Conservation (phyloP, 1,140 invertebrate genomes). For the Zaprionus lachaisei region DNA sequence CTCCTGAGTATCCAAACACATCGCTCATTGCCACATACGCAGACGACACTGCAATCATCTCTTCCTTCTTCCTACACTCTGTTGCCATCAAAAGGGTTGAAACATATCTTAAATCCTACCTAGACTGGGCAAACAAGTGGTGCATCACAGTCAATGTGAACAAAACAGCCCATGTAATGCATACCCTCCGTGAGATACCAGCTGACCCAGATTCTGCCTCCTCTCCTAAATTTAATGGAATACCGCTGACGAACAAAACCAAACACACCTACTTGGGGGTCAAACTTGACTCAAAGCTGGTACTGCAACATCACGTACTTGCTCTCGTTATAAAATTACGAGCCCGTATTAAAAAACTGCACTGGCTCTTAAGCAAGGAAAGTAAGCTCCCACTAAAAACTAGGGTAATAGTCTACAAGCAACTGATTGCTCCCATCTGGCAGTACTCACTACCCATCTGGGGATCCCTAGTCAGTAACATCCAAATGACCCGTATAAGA, state of each 20-base stretch:
- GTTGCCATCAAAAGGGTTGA: background rate
- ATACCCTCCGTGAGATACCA: background rate
- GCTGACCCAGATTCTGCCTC: no score
- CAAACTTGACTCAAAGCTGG: background rate
- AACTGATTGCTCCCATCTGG: no score
- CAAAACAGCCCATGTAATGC: background rate
- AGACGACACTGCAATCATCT: background rate
- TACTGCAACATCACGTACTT: background rate
- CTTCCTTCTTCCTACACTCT: no score
- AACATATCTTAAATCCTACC: background rate
- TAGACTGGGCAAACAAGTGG: background rate
- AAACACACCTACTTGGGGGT: background rate
- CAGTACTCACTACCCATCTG: no score
- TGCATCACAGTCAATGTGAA: background rate
- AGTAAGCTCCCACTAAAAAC: no score
- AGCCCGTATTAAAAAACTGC: no score
- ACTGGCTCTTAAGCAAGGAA: no score
- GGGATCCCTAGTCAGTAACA: no score
- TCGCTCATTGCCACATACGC: background rate
- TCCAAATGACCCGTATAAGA: no score
- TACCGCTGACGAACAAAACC: background rate
- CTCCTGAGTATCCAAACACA: background rate
- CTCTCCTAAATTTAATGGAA: background rate
- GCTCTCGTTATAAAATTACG: background rate
- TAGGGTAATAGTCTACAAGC: no score